A percentile compares a stretch with the other conserved stretches of the same genome.
These are phyloP conservation scores for Asbolus verrucosus DNA, from an alignment of 1,140 invertebrate species.

Conservation along the genomic window DNA sequence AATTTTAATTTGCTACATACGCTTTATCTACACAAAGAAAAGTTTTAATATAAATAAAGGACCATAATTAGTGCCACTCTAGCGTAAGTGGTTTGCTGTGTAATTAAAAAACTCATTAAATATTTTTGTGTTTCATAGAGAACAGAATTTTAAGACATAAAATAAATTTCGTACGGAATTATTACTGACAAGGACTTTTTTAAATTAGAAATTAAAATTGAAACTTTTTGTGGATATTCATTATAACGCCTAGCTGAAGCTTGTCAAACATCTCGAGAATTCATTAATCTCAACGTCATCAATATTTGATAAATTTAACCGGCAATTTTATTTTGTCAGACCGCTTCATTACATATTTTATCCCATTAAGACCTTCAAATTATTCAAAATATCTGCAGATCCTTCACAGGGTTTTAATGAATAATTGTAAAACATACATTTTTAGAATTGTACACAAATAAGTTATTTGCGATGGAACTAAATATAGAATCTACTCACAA, in stretches of 20 bases:
- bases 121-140: conserved; percentile 16
- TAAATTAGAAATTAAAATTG: too few species aligned
- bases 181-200: too few species aligned
- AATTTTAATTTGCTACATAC: conserved; percentile 37
- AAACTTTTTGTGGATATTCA: too few species aligned
- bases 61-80: conserved; percentile 32
- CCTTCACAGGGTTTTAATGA: conserved; percentile 15
- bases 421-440: conserved; percentile 18
- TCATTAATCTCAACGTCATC: too few species aligned
- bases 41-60: conserved; percentile 36
- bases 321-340: neutral
- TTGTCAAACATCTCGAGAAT: too few species aligned
- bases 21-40: conserved; percentile 28
- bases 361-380: conserved; percentile 13
- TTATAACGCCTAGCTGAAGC: too few species aligned
- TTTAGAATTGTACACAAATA: neutral
- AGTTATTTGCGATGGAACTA: conserved; percentile 8
- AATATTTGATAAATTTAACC: neutral
- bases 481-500: neutral
- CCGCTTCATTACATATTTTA: conserved; percentile 5
- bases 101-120: conserved; percentile 32
- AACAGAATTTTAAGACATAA: neutral
- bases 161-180: neutral
- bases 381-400: conserved; percentile 6
- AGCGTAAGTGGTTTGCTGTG: conserved; percentile 33